phyloP scores from a whole-genome alignment of 2,113 vertebrate species.

The Rhagologus leucostigma region DNA sequence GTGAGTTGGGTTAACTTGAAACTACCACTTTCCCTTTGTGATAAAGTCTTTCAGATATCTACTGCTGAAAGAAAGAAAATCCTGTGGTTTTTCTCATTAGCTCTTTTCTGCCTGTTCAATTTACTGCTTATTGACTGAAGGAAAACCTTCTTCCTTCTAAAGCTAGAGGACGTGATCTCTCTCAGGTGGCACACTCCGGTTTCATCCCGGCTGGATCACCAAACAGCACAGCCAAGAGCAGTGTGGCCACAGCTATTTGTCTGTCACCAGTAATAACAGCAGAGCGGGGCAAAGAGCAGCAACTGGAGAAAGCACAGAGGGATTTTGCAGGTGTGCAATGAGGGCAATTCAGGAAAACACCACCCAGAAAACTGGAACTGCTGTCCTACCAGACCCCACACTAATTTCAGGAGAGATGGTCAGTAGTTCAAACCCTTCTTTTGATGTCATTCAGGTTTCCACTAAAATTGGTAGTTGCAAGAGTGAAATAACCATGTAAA shows the following conservation, averaged over 20 bases:
- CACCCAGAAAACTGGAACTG: neutral
- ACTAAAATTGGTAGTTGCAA: neutral
- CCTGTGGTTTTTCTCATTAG: neutral
- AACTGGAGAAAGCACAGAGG: neutral
- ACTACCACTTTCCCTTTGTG: neutral
- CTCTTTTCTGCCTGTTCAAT: neutral
- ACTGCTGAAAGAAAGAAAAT: neutral
- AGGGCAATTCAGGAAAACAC: neutral
- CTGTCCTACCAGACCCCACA: neutral
- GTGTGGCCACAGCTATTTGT: neutral
- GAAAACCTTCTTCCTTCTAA: neutral
- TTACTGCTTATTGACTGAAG: neutral
- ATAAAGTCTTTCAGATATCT: neutral
- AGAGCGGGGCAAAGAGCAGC: neutral
- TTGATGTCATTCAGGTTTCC: neutral
- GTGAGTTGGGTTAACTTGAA: neutral
- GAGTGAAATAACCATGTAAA: neutral
- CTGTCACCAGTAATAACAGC: neutral
- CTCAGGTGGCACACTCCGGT: neutral
- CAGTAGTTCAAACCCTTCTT: neutral
- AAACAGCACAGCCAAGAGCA: neutral
- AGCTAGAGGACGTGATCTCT: fast-evolving
- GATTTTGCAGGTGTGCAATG: fast-evolving
- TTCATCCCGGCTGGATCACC: neutral
- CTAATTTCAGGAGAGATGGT: neutral